A percentile compares a stretch with the other conserved stretches of the same genome.
phyloP scores from a whole-genome alignment of 2,113 vertebrate species.

The Theristicus caerulescens region DNA sequence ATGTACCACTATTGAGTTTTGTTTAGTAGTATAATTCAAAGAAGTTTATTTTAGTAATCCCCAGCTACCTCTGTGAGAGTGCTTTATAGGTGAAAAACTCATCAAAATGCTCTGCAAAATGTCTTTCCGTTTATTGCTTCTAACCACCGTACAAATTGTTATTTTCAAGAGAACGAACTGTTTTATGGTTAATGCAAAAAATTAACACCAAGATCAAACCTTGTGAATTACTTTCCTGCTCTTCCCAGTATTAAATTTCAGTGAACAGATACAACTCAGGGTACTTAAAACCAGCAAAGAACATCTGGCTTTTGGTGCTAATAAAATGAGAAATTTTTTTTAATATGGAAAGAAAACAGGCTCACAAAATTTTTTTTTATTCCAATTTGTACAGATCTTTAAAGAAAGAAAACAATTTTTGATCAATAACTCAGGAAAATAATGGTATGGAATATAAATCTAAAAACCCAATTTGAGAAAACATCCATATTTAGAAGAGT shows the following conservation, averaged over 20 bases:
- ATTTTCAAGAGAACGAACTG: constrained; percentile 51
- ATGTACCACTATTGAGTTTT: not conserved
- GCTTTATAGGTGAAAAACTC: not conserved
- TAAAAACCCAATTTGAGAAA: not conserved
- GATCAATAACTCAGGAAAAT: not conserved
- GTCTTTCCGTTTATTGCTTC: constrained; percentile 51
- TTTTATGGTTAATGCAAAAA: constrained; percentile 29
- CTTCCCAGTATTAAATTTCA: constrained; percentile 40
- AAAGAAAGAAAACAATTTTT: not conserved
- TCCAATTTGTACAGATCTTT: not conserved
- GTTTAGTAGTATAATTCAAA: not conserved
- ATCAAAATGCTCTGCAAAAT: not conserved
- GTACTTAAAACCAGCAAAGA: constrained; percentile 29
- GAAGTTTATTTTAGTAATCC: not conserved
- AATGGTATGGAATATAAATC: not conserved
- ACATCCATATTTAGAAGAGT: not conserved
- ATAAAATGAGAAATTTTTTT: constrained; percentile 10
- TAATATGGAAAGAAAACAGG: not conserved
- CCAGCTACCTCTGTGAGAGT: not conserved
- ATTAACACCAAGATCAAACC: not conserved
- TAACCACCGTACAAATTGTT: not conserved
- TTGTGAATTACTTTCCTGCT: constrained; percentile 34
- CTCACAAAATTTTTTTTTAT: not conserved
- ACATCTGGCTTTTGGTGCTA: constrained; percentile 56
- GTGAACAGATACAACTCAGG: not conserved